Conservation (phyloP, 2,113 vertebrate genomes). For the Dinomys branickii region DNA sequence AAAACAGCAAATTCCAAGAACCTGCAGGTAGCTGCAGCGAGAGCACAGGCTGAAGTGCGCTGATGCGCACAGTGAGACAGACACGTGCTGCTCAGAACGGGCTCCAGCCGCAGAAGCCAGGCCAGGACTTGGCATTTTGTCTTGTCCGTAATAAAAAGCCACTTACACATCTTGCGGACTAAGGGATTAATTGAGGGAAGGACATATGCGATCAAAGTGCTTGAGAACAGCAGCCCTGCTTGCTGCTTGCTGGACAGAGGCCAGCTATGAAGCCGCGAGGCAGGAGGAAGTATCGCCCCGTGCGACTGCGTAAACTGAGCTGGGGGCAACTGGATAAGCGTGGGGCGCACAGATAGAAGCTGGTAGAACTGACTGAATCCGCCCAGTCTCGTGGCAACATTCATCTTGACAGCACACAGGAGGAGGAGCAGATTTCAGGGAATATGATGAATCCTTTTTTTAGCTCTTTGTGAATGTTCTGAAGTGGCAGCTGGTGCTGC, state of each 20-base stretch:
- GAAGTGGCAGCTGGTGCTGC: conserved; percentile 69
- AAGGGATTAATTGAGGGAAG: background rate
- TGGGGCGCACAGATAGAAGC: background rate
- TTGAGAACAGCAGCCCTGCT: background rate
- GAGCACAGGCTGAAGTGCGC: background rate
- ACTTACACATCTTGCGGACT: background rate
- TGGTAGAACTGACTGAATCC: background rate
- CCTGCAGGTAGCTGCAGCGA: background rate
- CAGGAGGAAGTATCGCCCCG: background rate
- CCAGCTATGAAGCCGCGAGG: background rate
- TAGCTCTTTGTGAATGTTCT: conserved; percentile 64
- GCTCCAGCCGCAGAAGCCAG: background rate
- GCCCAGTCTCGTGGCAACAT: background rate
- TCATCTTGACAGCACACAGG: background rate
- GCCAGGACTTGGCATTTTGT: background rate
- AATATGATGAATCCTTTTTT: conserved; percentile 63
- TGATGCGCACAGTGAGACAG: background rate
- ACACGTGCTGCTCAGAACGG: background rate
- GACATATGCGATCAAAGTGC: background rate
- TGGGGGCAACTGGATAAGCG: rapidly evolving
- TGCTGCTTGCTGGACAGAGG: background rate
- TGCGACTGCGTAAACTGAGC: background rate
- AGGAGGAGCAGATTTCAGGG: conserved; percentile 55
- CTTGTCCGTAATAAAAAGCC: background rate
- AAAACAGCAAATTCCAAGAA: background rate